phyloP scores from a whole-genome alignment of 2,888 invertebrate species.

The Cremastinae sp. region DNA sequence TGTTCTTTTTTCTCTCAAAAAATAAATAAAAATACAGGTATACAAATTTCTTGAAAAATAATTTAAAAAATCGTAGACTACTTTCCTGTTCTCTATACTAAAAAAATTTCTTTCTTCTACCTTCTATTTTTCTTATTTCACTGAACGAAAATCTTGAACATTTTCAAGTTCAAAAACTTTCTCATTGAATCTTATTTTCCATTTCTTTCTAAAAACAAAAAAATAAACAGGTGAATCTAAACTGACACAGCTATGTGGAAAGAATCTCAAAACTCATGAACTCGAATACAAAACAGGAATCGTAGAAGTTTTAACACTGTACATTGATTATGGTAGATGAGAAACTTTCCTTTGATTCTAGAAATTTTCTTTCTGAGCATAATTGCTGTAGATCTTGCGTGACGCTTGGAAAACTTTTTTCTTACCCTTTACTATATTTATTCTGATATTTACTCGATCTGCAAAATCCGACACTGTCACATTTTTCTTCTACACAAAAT shows the following conservation, averaged over 20 bases:
- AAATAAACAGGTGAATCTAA: slow-evolving; percentile 1
- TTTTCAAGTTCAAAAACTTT: not conserved
- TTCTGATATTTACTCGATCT: slow-evolving; percentile 20
- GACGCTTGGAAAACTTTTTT: slow-evolving; percentile 44
- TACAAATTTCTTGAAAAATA: slow-evolving; percentile 54
- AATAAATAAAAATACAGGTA: no score
- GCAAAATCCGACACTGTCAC: slow-evolving; percentile 42
- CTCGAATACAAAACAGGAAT: slow-evolving; percentile 9
- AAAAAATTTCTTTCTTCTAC: slow-evolving; percentile 33
- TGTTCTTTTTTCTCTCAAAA: slow-evolving; percentile 24
- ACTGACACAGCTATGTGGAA: no score
- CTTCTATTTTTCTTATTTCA: not conserved
- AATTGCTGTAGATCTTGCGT: slow-evolving; percentile 44
- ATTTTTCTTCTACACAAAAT: slow-evolving; percentile 41
- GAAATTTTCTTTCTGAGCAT: slow-evolving; percentile 19
- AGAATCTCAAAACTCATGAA: no score
- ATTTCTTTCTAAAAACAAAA: slow-evolving; percentile 2
- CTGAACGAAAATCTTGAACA: not conserved
- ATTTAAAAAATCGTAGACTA: slow-evolving; percentile 65
- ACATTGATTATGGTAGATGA: slow-evolving; percentile 31
- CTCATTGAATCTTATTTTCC: not conserved
- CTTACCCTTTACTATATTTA: slow-evolving; percentile 11
- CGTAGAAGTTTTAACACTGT: slow-evolving; percentile 19
- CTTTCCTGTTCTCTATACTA: slow-evolving; percentile 48
- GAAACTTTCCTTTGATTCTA: slow-evolving; percentile 33